Conservation (phyloP, 2,113 vertebrate genomes). For the Chitala chitala region DNA sequence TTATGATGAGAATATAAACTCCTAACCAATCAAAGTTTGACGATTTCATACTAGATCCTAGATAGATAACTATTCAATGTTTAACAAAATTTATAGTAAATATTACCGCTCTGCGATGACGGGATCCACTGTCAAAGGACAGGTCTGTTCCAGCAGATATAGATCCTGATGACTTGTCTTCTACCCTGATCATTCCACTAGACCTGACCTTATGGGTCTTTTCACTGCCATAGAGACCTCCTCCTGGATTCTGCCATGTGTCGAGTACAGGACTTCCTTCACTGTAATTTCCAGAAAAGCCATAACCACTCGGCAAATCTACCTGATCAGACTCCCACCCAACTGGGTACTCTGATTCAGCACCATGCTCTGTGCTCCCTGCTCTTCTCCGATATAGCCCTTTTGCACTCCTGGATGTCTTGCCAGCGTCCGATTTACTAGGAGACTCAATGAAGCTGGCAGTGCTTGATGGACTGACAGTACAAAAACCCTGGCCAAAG, state of each 20-base stretch:
- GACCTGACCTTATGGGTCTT: not conserved
- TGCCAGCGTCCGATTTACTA: not conserved
- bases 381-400: not conserved
- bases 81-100: not conserved
- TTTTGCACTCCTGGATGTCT: not conserved
- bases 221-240: not conserved
- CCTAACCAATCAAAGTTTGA: not conserved
- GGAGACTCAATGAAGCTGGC: not conserved
- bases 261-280: not conserved
- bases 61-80: not conserved
- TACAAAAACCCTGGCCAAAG: not conserved
- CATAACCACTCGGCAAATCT: not conserved
- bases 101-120: slow-evolving; percentile 29
- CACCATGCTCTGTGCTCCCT: not conserved
- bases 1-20: too few relatives aligned
- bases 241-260: slow-evolving; percentile 2
- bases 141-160: not conserved
- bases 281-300: not conserved
- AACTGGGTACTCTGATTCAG: not conserved
- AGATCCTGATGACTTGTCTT: not conserved
- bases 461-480: not conserved
- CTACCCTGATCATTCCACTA: not conserved
- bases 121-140: not conserved
- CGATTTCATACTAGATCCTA: not conserved
- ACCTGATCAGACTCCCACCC: not conserved